Conservation (phyloP, 2,113 vertebrate species). For the Platycercus adscitus region DNA sequence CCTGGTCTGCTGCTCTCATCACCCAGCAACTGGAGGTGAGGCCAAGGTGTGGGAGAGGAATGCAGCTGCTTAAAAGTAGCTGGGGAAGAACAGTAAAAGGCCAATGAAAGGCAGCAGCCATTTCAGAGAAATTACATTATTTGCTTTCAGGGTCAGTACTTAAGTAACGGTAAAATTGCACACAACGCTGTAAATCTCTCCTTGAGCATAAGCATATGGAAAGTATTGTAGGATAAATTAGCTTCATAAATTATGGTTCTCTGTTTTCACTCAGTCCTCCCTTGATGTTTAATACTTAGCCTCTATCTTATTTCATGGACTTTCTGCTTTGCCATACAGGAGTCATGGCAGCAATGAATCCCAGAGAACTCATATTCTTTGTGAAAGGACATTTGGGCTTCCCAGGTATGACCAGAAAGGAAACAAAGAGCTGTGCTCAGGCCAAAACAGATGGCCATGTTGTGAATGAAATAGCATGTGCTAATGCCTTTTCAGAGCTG, state of each 20-base stretch:
- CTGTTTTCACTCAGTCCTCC: constrained; percentile 24
- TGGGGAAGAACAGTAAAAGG: neutral
- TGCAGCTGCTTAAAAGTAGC: neutral
- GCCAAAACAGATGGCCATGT: neutral
- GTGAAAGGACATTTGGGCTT: neutral
- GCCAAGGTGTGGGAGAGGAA: neutral
- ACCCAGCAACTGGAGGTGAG: neutral
- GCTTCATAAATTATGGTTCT: constrained; percentile 26
- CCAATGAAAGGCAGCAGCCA: neutral
- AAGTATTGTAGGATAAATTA: constrained; percentile 23
- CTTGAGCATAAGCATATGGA: constrained; percentile 5
- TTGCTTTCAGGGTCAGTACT: neutral
- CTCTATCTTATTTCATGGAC: neutral
- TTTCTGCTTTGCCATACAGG: neutral
- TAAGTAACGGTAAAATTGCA: neutral
- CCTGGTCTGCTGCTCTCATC: neutral
- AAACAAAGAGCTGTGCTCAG: neutral
- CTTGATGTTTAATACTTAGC: neutral
- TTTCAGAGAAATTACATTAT: neutral
- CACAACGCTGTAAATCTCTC: neutral
- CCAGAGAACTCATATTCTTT: neutral
- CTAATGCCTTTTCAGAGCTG: neutral
- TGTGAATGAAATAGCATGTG: neutral
- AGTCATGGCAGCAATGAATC: neutral
- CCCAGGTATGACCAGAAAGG: neutral